These are phyloP conservation scores for Myotis davidii DNA, from an alignment of 2,113 vertebrate genomes.

Conservation along the genomic window DNA sequence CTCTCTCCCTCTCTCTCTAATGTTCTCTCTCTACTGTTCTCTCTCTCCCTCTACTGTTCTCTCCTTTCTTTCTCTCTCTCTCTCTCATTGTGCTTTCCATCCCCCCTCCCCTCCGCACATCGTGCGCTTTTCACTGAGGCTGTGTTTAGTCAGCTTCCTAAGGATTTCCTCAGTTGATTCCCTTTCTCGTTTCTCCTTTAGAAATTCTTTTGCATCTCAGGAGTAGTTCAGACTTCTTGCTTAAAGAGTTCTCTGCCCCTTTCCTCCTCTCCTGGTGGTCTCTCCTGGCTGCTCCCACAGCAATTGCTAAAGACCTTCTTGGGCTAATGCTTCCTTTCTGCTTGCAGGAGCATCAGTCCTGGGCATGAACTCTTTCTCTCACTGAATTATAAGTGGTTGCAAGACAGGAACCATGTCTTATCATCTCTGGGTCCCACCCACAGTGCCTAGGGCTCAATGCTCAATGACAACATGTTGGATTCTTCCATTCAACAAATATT, in stretches of 20 bases:
- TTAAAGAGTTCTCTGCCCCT: background rate
- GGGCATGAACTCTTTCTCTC: background rate
- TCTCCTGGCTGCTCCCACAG: background rate
- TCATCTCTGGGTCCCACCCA: background rate
- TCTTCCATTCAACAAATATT: background rate
- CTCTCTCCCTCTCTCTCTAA: background rate
- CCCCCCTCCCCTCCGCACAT: background rate
- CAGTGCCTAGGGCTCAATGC: background rate
- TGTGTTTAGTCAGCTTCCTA: background rate
- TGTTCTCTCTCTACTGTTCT: background rate
- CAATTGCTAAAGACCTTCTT: background rate
- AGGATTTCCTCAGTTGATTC: background rate
- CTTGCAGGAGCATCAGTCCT: background rate
- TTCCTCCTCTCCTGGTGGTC: background rate
- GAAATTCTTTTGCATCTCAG: background rate
- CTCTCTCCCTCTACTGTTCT: background rate
- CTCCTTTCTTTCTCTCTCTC: background rate
- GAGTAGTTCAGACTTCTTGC: background rate
- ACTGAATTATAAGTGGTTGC: background rate
- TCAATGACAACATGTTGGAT: background rate
- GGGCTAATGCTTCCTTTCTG: background rate
- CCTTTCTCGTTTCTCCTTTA: background rate
- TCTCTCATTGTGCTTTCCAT: background rate
- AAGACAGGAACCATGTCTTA: background rate
- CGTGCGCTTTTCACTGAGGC: background rate